phyloP scores from a whole-genome alignment of 2,888 invertebrate genomes.

The Acrocyrtus sp. region DNA sequence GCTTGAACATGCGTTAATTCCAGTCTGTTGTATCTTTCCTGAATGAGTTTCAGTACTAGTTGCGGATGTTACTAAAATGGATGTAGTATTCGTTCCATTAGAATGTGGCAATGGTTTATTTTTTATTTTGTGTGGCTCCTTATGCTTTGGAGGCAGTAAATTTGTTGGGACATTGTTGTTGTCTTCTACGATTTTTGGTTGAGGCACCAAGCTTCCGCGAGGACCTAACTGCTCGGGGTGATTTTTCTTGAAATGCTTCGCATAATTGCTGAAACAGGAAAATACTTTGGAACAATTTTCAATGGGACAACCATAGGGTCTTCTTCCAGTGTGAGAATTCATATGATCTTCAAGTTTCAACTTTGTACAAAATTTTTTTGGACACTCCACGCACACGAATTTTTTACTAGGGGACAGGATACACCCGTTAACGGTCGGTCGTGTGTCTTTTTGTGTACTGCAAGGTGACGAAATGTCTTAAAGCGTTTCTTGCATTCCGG shows the following conservation, averaged over 20 bases:
- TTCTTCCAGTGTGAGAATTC: slow-evolving; percentile 71
- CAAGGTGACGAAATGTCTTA: slow-evolving; percentile 55
- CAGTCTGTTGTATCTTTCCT: no score
- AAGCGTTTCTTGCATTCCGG: slow-evolving; percentile 70
- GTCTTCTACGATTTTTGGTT: slow-evolving; percentile 40
- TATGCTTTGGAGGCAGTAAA: slow-evolving; percentile 1
- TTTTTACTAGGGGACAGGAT: slow-evolving; percentile 42
- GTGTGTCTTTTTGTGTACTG: slow-evolving; percentile 55
- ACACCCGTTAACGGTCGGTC: slow-evolving; percentile 45
- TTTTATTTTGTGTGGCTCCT: no score
- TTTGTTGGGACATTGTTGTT: slow-evolving; percentile 20
- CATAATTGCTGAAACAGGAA: slow-evolving; percentile 70
- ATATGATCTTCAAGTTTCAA: slow-evolving; percentile 67
- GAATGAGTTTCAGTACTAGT: no score
- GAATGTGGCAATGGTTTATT: no score
- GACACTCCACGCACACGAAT: slow-evolving; percentile 50
- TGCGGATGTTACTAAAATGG: no score
- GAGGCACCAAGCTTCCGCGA: slow-evolving; percentile 53
- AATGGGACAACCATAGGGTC: slow-evolving; percentile 71
- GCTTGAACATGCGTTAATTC: no score
- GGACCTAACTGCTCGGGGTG: slow-evolving; percentile 65
- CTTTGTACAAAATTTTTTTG: slow-evolving; percentile 51
- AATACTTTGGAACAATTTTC: slow-evolving; percentile 69
- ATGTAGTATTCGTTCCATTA: no score
- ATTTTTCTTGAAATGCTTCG: slow-evolving; percentile 71